A percentile compares a stretch with the other conserved stretches of the same genome.
Evolutionary conservation across 1,140 invertebrate genomes (phyloP).

Genomic region (Calliphora vicina): DNA sequence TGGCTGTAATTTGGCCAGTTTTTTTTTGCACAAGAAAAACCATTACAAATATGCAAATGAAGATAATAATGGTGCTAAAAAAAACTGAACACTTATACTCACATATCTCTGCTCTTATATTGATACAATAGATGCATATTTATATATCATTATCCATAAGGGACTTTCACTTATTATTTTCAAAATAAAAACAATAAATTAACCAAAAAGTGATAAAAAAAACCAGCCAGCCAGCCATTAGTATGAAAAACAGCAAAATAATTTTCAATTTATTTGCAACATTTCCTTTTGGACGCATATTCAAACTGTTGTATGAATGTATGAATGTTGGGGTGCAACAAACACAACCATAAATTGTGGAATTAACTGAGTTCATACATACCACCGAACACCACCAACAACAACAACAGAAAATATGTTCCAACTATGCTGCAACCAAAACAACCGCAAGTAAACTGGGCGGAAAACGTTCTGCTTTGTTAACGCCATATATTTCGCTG

Average conservation of each 20-base stretch:
- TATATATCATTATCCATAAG: conserved; percentile 24
- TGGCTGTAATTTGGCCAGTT: neutral
- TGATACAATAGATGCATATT: neutral
- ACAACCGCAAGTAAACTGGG: conserved; percentile 30
- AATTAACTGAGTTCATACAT: conserved; percentile 4
- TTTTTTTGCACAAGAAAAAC: neutral
- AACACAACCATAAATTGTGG: conserved; percentile 23
- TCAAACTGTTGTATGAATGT: neutral
- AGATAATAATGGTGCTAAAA: neutral
- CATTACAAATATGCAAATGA: conserved; percentile 15
- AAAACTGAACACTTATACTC: too few relatives aligned
- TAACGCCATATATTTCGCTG: conserved; percentile 18
- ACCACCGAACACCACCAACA: conserved; percentile 4
- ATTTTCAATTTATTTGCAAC: conserved; percentile 35
- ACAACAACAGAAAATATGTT: neutral
- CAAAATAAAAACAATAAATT: conserved; percentile 22
- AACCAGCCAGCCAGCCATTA: too few relatives aligned
- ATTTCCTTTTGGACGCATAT: conserved; percentile 20
- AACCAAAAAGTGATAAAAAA: neutral
- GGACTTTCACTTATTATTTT: conserved; percentile 31
- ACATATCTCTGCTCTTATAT: neutral
- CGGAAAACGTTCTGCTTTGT: conserved; percentile 34
- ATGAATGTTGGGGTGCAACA: neutral
- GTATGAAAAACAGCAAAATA: neutral
- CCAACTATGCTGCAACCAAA: neutral